Evolutionary conservation across 2,888 invertebrate genomes (phyloP).

Genomic region (Yponomeuta sedellus): DNA sequence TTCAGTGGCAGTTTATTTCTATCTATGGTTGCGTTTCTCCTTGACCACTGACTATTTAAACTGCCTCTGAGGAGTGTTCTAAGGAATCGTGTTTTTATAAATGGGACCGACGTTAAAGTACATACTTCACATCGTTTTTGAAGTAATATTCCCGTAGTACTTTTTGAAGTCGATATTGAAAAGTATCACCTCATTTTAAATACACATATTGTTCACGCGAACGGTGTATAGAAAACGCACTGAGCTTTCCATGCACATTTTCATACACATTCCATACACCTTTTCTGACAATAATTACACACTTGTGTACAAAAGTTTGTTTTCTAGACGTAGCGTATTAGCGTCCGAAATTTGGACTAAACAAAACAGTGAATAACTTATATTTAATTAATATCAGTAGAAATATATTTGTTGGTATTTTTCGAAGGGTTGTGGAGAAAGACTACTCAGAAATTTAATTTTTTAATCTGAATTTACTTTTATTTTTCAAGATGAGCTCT

Average conservation of each 20-base stretch:
- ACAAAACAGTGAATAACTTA: constrained; percentile 4
- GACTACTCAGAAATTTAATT: constrained; percentile 37
- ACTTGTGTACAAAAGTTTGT: neutral
- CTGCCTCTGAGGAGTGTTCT: no score
- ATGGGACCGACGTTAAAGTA: no score
- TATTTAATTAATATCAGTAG: neutral
- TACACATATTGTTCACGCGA: constrained; percentile 24
- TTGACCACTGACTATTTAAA: no score
- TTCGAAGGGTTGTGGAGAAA: constrained; percentile 71
- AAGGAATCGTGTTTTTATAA: no score
- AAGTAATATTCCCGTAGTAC: neutral
- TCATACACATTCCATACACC: constrained; percentile 27
- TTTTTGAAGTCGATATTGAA: neutral
- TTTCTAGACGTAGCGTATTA: constrained; percentile 1
- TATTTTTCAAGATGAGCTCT: constrained; percentile 34
- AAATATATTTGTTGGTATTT: constrained; percentile 16
- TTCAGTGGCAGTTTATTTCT: no score
- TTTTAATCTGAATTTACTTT: constrained; percentile 21
- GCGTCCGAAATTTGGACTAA: constrained; percentile 19
- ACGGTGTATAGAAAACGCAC: constrained; percentile 38
- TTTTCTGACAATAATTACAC: constrained; percentile 26
- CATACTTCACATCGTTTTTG: no score
- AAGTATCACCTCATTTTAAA: neutral
- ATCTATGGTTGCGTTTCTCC: no score
- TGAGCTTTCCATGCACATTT: constrained; percentile 39